Conservation (phyloP, 92 coral and sea anemone genomes). For the Parazoanthus swiftii region DNA sequence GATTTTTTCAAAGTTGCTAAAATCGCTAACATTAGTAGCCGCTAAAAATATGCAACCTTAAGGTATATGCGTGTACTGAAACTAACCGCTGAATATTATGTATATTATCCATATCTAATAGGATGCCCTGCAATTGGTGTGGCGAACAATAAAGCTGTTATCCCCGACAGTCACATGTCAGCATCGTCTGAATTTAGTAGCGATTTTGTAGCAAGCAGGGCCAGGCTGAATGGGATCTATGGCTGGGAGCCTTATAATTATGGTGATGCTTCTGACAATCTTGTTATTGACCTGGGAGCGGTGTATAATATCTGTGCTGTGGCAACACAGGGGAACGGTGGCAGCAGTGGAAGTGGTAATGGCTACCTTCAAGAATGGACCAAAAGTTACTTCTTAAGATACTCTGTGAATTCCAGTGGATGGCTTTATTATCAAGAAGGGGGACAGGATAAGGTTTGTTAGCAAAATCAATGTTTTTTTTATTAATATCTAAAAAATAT, state of each 20-base stretch:
- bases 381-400: conserved; percentile 1
- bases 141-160: conserved; percentile 13
- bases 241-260: not conserved
- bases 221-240: not conserved
- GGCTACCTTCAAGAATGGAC: conserved; percentile 26
- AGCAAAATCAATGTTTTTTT: not conserved
- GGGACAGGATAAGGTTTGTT: conserved; percentile 15
- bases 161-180: conserved; percentile 34
- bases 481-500: no score
- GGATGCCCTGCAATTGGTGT: conserved; percentile 42
- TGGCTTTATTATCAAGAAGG: conserved; percentile 15
- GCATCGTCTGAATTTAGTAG: not conserved
- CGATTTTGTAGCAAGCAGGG: not conserved
- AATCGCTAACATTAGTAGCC: no score
- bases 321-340: conserved; percentile 41
- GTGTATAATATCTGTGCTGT: conserved; percentile 34
- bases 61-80: no score
- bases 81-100: no score
- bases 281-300: conserved; percentile 22
- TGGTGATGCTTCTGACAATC: not conserved
- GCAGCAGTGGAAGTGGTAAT: not conserved
- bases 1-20: no score
- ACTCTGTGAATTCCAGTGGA: not conserved
- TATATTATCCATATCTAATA: not conserved
- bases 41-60: no score